phyloP scores from a whole-genome alignment of 2,797 vertebrate genomes.

The Gymnodraco acuticeps region DNA sequence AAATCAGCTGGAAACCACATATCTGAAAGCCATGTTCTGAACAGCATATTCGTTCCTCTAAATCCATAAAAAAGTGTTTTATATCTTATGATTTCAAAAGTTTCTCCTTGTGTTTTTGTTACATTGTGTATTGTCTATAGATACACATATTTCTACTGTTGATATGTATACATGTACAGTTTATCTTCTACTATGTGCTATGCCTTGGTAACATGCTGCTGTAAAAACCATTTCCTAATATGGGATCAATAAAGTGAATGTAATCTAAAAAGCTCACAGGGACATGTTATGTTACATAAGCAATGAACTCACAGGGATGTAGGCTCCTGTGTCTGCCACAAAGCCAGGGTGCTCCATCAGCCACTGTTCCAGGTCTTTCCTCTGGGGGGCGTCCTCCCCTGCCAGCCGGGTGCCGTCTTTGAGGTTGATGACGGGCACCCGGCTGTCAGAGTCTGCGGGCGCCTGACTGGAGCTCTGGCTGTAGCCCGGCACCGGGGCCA shows the following conservation, averaged over 20 bases:
- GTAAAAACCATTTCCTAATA: no score
- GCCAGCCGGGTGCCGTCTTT: constrained; percentile 98
- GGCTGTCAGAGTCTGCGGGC: constrained; percentile 88
- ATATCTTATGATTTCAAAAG: no score
- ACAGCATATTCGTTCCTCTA: background rate
- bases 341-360: constrained; percentile 96
- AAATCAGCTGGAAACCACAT: background rate
- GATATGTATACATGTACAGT: no score
- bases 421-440: constrained; percentile 96
- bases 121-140: no score
- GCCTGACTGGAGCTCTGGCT: constrained; percentile 83
- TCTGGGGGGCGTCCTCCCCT: constrained; percentile 95
- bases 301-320: constrained; percentile 87
- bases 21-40: background rate
- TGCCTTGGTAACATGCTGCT: no score
- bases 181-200: no score
- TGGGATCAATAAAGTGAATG: no score
- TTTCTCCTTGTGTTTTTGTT: no score
- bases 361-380: constrained; percentile 96
- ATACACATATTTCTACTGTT: no score
- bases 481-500: constrained; percentile 77
- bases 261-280: no score
- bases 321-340: constrained; percentile 96
- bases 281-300: no score
- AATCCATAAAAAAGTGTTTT: no score